phyloP scores from a whole-genome alignment of 2,888 invertebrate species.

The Fragum fragum region DNA sequence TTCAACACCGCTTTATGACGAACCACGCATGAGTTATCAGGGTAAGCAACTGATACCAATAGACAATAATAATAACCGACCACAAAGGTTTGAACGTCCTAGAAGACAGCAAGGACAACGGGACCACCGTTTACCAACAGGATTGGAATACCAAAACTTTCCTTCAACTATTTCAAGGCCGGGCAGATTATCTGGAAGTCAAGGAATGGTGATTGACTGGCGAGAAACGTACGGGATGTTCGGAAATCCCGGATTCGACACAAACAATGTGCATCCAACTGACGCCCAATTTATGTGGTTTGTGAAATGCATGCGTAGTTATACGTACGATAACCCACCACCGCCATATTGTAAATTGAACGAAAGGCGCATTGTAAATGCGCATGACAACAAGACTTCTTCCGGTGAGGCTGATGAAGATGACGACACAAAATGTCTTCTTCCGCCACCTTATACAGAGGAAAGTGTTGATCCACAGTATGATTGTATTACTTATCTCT shows the following conservation, averaged over 20 bases:
- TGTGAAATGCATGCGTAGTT: slow-evolving; percentile 58
- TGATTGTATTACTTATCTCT: slow-evolving; percentile 59
- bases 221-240: slow-evolving; percentile 19
- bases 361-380: not conserved
- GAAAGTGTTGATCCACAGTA: slow-evolving; percentile 51
- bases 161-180: not conserved
- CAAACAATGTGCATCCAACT: slow-evolving; percentile 28
- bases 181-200: not conserved
- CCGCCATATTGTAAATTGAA: slow-evolving; percentile 45
- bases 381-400: not conserved
- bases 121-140: too few relatives aligned
- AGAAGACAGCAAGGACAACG: not conserved
- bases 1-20: not conserved
- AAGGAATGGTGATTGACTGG: slow-evolving; percentile 44
- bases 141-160: not conserved
- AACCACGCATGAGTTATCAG: not conserved
- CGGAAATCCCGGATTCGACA: not conserved
- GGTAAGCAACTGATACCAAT: not conserved
- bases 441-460: slow-evolving; percentile 58
- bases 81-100: not conserved
- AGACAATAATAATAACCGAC: not conserved
- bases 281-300: slow-evolving; percentile 57
- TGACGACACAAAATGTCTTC: slow-evolving; percentile 37
- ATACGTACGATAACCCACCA: slow-evolving; percentile 48
- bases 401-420: slow-evolving; percentile 11